Evolutionary conservation across 2,888 invertebrate species (phyloP), one percentile per base, ranked within the genome.

Genomic region (Hyppa rectilinea): DNA sequence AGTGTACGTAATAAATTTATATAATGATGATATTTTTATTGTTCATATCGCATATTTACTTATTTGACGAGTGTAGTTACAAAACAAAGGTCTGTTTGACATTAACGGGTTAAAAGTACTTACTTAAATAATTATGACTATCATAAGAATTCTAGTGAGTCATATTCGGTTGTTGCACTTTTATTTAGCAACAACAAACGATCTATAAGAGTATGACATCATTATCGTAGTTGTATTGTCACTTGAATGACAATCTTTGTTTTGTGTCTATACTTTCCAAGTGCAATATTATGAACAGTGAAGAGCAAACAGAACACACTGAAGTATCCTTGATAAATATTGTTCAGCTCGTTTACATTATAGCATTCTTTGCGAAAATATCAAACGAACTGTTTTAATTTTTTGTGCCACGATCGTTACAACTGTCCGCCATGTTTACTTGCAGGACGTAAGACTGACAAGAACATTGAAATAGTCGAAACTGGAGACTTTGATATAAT

Each of bases 1-100:
- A 95, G 94, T 91, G 93, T 95, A 94, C 92, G 94, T 94, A 92
- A 92, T 93, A 91, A 92, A 92, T 91, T 89, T 91, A 90, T 92
- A 91, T 92, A 91, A 91, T 90, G 87, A 90, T 92, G 87, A 90
- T 92, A 91, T 92, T 90, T 83, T 92, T 91, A 90, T 92, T 90
- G 88, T 92, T 92, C 91, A 88, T 89, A 89, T 89, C 88, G 91
- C 91, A 90, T 80, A 75, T 77, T 80, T 80, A 80, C 72, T 74
- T 75, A 45, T 76, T 85, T 80, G 80, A 61, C 58, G 66, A 75
- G 64, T 71, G 68, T 77, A 77, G 73, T 62, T 87, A 78, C 85
- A 82, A 74, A 75, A 77, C 77, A 80, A 71, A 65, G 66, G 50
- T 75, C 31, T 71, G 49, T 59, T 70, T 55, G 52, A 49, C 68